Evolutionary conservation across 2,888 invertebrate species (phyloP).

Genomic region (Epistrophe grossulariae): DNA sequence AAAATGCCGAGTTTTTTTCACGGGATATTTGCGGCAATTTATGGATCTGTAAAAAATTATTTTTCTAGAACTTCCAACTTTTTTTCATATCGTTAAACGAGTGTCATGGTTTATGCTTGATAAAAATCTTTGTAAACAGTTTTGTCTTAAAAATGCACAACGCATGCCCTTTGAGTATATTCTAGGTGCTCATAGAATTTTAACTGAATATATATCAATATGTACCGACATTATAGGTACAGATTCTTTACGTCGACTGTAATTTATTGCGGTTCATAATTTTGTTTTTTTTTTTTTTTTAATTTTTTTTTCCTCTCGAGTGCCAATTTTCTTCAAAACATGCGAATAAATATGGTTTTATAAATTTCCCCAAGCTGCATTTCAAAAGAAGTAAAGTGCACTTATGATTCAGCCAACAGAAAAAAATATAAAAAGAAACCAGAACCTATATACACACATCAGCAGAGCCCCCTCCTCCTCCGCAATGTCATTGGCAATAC

Average conservation of each 20-base stretch:
- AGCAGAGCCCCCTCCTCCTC: background rate
- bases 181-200: too few species aligned
- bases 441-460: background rate
- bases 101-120: too few species aligned
- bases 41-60: too few species aligned
- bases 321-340: slow-evolving; percentile 66
- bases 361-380: slow-evolving; percentile 61
- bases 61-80: too few species aligned
- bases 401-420: slow-evolving; percentile 59
- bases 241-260: slow-evolving; percentile 33
- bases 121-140: too few species aligned
- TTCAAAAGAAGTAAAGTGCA: slow-evolving; percentile 60
- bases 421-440: slow-evolving; percentile 20
- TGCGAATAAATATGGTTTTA: slow-evolving; percentile 54
- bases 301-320: slow-evolving; percentile 21
- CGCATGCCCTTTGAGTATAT: too few species aligned
- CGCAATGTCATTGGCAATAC: slow-evolving; percentile 47
- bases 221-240: too few species aligned
- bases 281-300: slow-evolving; percentile 35
- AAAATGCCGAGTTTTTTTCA: too few species aligned
- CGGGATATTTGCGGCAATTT: too few species aligned
- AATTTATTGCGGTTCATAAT: slow-evolving; percentile 70
- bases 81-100: too few species aligned
- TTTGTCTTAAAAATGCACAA: too few species aligned
- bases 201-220: too few species aligned